Evolutionary conservation across 2,113 vertebrate species (phyloP).

Genomic region (Lepisosteus osseus): DNA sequence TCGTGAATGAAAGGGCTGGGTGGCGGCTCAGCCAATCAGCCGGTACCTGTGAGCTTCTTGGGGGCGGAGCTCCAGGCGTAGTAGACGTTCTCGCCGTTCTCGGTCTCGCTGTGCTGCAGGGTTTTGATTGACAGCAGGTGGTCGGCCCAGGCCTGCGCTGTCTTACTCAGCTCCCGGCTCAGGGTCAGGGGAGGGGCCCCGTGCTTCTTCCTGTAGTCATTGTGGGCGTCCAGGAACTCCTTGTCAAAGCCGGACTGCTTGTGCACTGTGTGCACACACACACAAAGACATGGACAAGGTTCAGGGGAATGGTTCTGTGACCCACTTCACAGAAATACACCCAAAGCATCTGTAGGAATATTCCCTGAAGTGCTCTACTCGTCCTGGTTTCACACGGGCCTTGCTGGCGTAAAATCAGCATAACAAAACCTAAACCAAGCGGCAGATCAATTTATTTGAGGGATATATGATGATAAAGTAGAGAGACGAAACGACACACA

Average conservation of each 20-base stretch:
- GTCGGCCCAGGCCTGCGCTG: conserved; percentile 47
- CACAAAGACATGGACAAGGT: not conserved
- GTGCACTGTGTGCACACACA: conserved; percentile 8
- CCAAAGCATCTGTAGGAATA: too few relatives aligned
- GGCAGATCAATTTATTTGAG: too few relatives aligned
- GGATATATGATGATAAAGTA: too few relatives aligned
- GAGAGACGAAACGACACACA: too few relatives aligned
- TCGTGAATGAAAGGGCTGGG: not conserved
- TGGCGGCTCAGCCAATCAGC: not conserved
- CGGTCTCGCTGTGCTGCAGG: conserved; percentile 43
- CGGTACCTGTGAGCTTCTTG: conserved; percentile 19
- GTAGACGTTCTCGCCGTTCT: conserved; percentile 51
- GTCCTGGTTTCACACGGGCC: too few relatives aligned
- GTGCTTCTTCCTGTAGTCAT: conserved; percentile 40
- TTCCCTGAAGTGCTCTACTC: too few relatives aligned
- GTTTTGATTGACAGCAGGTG: conserved; percentile 37
- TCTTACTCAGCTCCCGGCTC: conserved; percentile 31
- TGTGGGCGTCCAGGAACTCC: conserved; percentile 45
- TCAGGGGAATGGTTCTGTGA: too few relatives aligned
- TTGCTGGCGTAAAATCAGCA: too few relatives aligned
- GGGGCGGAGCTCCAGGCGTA: conserved; percentile 42
- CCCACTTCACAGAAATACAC: too few relatives aligned
- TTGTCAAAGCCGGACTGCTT: conserved; percentile 30
- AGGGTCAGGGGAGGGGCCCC: conserved; percentile 39
- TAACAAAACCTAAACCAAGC: too few relatives aligned